A percentile compares a stretch with the other conserved stretches of the same genome.
Conservation (phyloP, 2,797 vertebrate genomes). For the Muscicapa comitata region DNA sequence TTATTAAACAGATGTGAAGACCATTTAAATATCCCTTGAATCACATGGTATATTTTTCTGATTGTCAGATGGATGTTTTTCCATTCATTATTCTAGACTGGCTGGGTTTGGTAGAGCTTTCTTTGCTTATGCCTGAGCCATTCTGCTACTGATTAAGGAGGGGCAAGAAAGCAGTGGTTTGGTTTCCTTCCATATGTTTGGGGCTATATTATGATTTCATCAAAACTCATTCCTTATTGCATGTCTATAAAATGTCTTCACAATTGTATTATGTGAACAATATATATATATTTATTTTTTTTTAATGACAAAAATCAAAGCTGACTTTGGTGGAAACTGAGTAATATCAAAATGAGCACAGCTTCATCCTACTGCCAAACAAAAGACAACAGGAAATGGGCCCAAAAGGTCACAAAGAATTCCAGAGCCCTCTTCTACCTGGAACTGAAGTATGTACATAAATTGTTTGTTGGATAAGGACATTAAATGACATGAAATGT, state of each 20-base stretch:
- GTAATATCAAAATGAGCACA: background rate
- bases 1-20: background rate
- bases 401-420: background rate
- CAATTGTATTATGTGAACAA: background rate
- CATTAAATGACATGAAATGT: background rate
- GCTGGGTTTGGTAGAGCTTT: background rate
- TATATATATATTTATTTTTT: background rate
- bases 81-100: background rate
- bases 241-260: background rate
- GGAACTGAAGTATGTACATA: background rate
- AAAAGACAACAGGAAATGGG: background rate
- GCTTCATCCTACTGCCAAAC: background rate
- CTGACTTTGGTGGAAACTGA: background rate
- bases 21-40: rapidly evolving
- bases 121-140: background rate
- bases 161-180: background rate
- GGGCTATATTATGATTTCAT: background rate
- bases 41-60: background rate
- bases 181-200: background rate
- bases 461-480: background rate
- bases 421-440: background rate
- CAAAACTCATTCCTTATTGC: background rate
- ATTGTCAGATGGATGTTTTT: background rate
- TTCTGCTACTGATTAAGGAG: background rate
- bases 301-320: background rate